Conservation (phyloP, 23 tunicate species). For the Pegea sp. region DNA sequence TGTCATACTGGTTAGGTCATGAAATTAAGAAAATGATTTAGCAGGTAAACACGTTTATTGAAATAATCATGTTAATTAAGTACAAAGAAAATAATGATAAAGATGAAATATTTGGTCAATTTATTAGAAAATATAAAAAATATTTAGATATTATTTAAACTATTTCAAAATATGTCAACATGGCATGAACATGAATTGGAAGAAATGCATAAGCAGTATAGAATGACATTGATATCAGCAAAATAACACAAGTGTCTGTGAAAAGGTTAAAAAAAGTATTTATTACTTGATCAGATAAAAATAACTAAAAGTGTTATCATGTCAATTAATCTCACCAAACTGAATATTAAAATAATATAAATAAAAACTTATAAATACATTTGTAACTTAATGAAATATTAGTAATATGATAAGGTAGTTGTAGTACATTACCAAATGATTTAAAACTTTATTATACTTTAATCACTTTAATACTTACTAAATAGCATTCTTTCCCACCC, state of each 20-base stretch:
- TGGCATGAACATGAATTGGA: constrained; percentile 38
- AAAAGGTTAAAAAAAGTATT: background rate
- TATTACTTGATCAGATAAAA: background rate
- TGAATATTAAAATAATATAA: background rate
- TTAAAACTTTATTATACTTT: background rate
- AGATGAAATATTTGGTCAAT: too few species aligned
- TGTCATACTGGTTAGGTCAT: too few species aligned
- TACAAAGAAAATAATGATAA: too few species aligned
- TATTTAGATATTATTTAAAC: too few species aligned
- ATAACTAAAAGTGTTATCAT: too few species aligned
- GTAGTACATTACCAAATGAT: too few species aligned
- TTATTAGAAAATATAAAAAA: too few species aligned
- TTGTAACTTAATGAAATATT: background rate
- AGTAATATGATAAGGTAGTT: background rate
- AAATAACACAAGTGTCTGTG: constrained; percentile 24
- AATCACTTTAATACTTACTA: constrained; percentile 16
- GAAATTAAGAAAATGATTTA: too few species aligned
- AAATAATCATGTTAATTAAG: too few species aligned
- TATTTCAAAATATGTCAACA: constrained; percentile 32
- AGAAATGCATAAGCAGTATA: constrained; percentile 56
- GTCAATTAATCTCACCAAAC: too few species aligned
- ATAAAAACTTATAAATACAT: background rate
- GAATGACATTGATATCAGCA: constrained; percentile 31
- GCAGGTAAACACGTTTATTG: too few species aligned
- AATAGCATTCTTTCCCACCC: constrained; percentile 37